Evolutionary conservation across 2,888 invertebrate species (phyloP).

Genomic region (Pyrochroa serraticornis): DNA sequence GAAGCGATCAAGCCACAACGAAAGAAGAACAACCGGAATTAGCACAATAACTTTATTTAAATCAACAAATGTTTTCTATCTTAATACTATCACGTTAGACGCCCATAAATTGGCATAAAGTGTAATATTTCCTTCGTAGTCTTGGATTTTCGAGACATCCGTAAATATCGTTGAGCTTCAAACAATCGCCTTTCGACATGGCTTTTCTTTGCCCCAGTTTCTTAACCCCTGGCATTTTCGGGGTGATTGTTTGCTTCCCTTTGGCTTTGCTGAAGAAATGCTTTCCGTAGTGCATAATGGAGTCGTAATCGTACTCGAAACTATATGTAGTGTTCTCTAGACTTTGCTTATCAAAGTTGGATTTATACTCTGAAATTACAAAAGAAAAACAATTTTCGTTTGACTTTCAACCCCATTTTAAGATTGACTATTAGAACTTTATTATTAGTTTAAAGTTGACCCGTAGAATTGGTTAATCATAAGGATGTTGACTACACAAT

Average conservation of each 20-base stretch:
- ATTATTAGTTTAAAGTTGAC: too few relatives aligned
- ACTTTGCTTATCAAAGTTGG: slow-evolving; percentile 71
- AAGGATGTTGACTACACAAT: too few relatives aligned
- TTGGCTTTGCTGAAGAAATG: slow-evolving; percentile 68
- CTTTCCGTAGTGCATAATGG: slow-evolving; percentile 80
- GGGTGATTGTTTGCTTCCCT: slow-evolving; percentile 67
- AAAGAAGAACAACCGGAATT: background rate
- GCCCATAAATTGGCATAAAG: slow-evolving; percentile 63
- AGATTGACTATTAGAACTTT: background rate
- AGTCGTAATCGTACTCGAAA: slow-evolving; percentile 78
- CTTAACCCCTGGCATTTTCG: slow-evolving; percentile 62
- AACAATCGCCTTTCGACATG: slow-evolving; percentile 69
- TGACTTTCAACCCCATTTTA: background rate
- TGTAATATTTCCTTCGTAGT: slow-evolving; percentile 61
- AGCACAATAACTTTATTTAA: slow-evolving; percentile 10
- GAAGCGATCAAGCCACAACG: background rate
- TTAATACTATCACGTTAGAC: too few relatives aligned
- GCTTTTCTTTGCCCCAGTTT: slow-evolving; percentile 68
- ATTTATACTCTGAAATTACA: slow-evolving; percentile 60
- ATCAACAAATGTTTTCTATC: background rate
- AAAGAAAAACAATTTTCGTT: too few relatives aligned
- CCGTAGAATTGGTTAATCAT: too few relatives aligned
- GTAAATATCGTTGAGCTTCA: slow-evolving; percentile 71
- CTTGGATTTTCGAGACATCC: slow-evolving; percentile 63
- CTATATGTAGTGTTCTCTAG: slow-evolving; percentile 68